Base-by-base conservation (phyloP, 2,113 vertebrate genomes). In the Lamprotornis superbus region DNA sequence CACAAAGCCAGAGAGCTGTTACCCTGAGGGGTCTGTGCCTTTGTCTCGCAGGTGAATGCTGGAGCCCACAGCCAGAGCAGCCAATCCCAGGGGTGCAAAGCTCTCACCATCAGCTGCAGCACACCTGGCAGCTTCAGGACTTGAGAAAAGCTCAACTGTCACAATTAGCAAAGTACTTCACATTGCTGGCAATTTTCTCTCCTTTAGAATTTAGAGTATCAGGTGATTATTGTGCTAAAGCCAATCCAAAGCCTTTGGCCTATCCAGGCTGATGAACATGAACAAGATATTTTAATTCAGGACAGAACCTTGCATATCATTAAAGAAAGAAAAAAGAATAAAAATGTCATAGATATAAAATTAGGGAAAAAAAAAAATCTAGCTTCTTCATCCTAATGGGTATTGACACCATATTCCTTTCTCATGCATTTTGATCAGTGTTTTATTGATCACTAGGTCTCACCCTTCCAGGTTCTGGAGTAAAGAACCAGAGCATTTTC, bases 1-100 rank as follows among this genome's bases (percentile, higher is more conserved):
- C 39, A 39, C 39, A 39, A 39, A 39, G 10, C 39, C 39, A 39
- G 39, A n/a, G n/a, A n/a, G n/a, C 25, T 8, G 3, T 14, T 14
- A 11, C 39, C 61, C 6, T 22, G 14, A 64, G 13, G 5, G 10
- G 8, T 7, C 13, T 10, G 5, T 7, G 3, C 15, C 0, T 20
- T 30, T 21, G 3, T 10, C 19, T 63, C 23, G 52, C 64, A 68
- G 21, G 11, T 10, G 11, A 42, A 31, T 3, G 1, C 21, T 27
- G 0, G 5, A 25, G 8, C 42, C 42, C 52, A 5, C 47, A 68
- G 24, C 3, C 39, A 61, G 20, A 33, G 10, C 42, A 39, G 21
- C 35, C 65, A 42, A 8, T 1, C 19, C 47, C 23, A 46, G 6
- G 10, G 3, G 2, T 9, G 11, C 18, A 19, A 15, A 42, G n/a